A percentile compares a stretch with the other conserved stretches of the same genome.
These are phyloP conservation scores for Caenorhabditis uteleia DNA, from an alignment of 2,888 invertebrate genomes.

Conservation along the genomic window DNA sequence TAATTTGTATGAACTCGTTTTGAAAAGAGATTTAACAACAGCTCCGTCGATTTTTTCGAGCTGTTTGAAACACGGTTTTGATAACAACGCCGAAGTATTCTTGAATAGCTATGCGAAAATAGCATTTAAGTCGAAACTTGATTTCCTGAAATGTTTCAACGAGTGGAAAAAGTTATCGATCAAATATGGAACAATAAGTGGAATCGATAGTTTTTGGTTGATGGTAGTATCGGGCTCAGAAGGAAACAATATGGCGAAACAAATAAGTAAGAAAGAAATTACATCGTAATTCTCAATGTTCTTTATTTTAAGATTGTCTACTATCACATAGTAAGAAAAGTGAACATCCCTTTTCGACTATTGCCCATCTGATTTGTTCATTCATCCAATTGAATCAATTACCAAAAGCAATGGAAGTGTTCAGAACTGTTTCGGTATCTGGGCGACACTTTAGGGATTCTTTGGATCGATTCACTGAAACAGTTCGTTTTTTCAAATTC, in stretches of 20 bases:
- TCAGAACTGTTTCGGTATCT: conserved; percentile 24
- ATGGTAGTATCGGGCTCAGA: conserved; percentile 7
- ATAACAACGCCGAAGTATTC: conserved; percentile 18
- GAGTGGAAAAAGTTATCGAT: conserved; percentile 23
- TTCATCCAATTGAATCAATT: conserved; percentile 16
- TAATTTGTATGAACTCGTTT: conserved; percentile 5
- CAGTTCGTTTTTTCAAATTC: conserved; percentile 7
- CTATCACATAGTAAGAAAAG: conserved; percentile 17
- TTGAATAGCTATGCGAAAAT: conserved; percentile 13
- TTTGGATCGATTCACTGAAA: conserved; percentile 11
- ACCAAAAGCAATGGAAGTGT: conserved; percentile 19
- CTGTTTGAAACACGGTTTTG: conserved; percentile 15
- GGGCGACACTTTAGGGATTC: conserved; percentile 26
- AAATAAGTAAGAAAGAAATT: conserved; percentile 1
- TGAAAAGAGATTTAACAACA: conserved; percentile 8
- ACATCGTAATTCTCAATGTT: neutral
- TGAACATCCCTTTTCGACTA: conserved; percentile 40
- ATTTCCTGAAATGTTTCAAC: conserved; percentile 18
- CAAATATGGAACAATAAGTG: conserved; percentile 24
- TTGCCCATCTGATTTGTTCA: conserved; percentile 30
- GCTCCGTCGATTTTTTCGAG: conserved; percentile 1
- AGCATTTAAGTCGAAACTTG: neutral
- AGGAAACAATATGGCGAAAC: conserved; percentile 5
- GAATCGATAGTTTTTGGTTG: conserved; percentile 31
- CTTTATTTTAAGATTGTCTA: conserved; percentile 4